phyloP scores from a whole-genome alignment of 2,113 vertebrate genomes.

The Pteropus alecto region DNA sequence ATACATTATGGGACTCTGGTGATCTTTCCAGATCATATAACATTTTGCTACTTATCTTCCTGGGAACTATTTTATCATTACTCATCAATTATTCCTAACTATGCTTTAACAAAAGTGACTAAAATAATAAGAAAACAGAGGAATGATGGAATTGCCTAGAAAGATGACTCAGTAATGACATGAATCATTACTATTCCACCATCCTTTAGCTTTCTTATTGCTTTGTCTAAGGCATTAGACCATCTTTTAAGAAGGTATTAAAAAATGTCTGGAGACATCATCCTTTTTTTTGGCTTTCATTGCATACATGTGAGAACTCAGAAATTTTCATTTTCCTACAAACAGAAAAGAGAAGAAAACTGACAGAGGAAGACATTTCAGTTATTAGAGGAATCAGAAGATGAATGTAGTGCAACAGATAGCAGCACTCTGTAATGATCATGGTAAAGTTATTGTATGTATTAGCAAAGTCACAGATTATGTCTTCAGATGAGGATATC shows the following conservation, averaged over 20 bases:
- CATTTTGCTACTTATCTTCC: neutral
- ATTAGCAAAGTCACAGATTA: neutral
- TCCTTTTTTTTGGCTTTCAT: neutral
- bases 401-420: too few species aligned
- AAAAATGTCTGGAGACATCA: neutral
- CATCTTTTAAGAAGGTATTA: neutral
- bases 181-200: neutral
- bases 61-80: neutral
- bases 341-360: neutral
- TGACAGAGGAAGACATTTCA: neutral
- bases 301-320: neutral
- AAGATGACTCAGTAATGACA: neutral
- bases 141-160: neutral
- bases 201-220: neutral
- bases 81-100: neutral
- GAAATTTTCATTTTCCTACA: slow-evolving; percentile 6
- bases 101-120: neutral
- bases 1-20: neutral
- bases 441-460: neutral
- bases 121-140: slow-evolving; percentile 4
- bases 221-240: neutral
- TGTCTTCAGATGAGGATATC: neutral
- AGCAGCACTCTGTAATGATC: neutral
- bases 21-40: neutral
- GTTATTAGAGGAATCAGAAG: neutral